Base-by-base conservation (phyloP, 2,888 invertebrate genomes). In the Volucella zonaria region DNA sequence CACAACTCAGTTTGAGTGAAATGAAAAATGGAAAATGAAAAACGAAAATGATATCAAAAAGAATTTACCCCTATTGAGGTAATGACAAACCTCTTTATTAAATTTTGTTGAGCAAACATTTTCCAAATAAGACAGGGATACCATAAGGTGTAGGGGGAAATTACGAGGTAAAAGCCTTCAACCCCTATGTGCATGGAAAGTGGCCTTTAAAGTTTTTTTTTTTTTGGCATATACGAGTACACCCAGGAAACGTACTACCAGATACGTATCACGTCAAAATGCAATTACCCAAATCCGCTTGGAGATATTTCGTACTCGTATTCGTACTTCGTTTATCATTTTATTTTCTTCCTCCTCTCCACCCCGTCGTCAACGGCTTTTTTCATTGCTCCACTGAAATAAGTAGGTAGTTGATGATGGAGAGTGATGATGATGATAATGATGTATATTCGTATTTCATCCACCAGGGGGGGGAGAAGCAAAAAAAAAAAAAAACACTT, bases 11-110 rank as follows among this genome's bases (percentile, higher is more conserved):
- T 64, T 64, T 40, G 52, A 70, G 45, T 56, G 56, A 45, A 31
- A 31, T 31, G 31, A 31, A 31, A 38, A 58, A 38, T 58, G 40
- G 40, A 58, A 76, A 59, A 67, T 51, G 52, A 58, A 49, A 58
- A 75, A 45, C 61, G 40, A 47, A 62, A 62, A 51, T 52, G 75
- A 59, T 43, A 43, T 58, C 62, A 40, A 79, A 67, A 52, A 66
- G 31, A 64, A 70, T 66, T 23, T 45, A 14, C n/a, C 58, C 62
- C 43, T 40, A 38, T 51, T 40, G 58, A 43, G 38, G 45, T 61
- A 61, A 79, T 73, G 66, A 73, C 73, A 73, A 73, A 73, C 79
- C 66, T 59, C 59, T 73, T 79, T 79, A 79, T 79, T 73, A 79
- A 79, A 79, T 79, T 79, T 45, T 67, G 79, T 73, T 73, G 71